Evolutionary conservation across 2,888 invertebrate genomes (phyloP), one percentile per base, ranked within the genome.

Genomic region (Pandemis cinnamomeana): DNA sequence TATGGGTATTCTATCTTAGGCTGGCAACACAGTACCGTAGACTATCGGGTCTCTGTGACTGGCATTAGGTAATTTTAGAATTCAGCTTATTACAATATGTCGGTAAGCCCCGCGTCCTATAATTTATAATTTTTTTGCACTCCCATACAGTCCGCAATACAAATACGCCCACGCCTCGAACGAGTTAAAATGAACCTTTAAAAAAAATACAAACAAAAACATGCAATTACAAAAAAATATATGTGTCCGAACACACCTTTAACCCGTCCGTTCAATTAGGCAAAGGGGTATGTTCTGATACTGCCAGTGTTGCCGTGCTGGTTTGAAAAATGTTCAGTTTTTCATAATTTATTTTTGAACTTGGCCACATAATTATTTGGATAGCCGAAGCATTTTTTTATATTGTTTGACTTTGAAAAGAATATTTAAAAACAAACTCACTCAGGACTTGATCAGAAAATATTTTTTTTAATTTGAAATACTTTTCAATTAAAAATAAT

Each of bases 201-300:
- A 58, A 58, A 55, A 15, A n/a, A 55, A 58, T 8, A 55, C 15
- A 55, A 63, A 46, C 63, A 64, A 64, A 7, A 64, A 27, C 27
- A 62, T 44, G 62, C 27, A 48, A 48, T 64, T 64, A 64, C 64
- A 64, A 48, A 46, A 63, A 63, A 63, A 46, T 11, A 27, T 46
- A 48, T 48, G 63, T 46, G 48, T 13, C 27, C 13, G 11, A 48
- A 27, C 27, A 64, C 48, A 64, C 64, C 64, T 64, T 36, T 48
- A n/a, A 48, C 64, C 64, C 64, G 27, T 27, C 20, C 48, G 41
- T 61, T 64, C 48, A 64, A 64, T 64, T 64, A 64, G 46, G 11
- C 46, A 48, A 63, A 8, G 48, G 64, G 64, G 64, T n/a, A 48
- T 64, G 46, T 48, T 64, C 48, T 48, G 48, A 10, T 7, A 55